Evolutionary conservation across 2,113 vertebrate species (phyloP).

Genomic region (Petrocephalus microphthalmus): DNA sequence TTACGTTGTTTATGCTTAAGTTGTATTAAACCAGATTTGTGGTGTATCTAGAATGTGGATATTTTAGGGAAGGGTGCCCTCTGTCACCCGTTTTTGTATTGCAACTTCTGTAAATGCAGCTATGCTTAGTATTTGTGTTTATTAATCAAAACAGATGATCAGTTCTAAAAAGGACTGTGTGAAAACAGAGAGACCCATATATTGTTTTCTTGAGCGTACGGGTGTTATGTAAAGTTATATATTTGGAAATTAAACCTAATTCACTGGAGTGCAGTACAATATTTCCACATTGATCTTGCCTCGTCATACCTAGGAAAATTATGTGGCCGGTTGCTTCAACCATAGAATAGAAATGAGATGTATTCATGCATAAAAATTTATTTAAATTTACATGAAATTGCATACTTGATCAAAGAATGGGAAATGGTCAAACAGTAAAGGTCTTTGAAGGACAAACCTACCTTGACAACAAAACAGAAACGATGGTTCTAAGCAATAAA

Average conservation of each 20-base stretch:
- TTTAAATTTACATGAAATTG: background rate
- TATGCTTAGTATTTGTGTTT: background rate
- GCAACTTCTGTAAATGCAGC: background rate
- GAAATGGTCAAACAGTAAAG: background rate
- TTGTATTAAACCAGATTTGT: background rate
- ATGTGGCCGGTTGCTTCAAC: background rate
- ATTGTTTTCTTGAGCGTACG: background rate
- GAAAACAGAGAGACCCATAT: background rate
- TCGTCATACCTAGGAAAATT: background rate
- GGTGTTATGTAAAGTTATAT: background rate
- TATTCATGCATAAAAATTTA: background rate
- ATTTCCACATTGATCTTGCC: background rate
- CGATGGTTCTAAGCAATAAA: background rate
- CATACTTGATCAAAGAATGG: background rate
- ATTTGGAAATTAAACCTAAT: background rate
- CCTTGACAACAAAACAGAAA: background rate
- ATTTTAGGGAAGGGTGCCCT: conserved; percentile 9
- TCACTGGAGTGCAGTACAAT: background rate
- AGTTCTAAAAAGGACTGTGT: no score
- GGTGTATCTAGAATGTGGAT: background rate
- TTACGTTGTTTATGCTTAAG: background rate
- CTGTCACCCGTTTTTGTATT: background rate
- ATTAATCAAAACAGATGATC: background rate
- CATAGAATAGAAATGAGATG: background rate
- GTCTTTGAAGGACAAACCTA: background rate